Evolutionary conservation across 2,113 vertebrate species (phyloP), one percentile per base, ranked within the genome.

Genomic region (Laterallus jamaicensis): DNA sequence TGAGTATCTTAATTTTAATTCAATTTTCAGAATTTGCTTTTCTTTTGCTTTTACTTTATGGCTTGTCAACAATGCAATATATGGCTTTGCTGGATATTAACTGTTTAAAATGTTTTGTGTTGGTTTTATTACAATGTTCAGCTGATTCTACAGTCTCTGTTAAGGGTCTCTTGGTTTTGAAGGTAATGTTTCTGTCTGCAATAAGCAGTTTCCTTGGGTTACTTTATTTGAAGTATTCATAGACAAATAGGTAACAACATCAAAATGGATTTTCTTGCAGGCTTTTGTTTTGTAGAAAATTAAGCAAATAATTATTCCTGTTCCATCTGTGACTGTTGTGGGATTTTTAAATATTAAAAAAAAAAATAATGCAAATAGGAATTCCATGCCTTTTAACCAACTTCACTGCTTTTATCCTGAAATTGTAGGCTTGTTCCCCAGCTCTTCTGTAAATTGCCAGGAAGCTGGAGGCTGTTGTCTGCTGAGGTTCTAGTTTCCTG

Each of bases 381-480:
- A 78, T 83, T 86, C 29, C 1, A 0, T 95, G 56, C 77, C 32
- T 95, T 84, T 88, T 82, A 92, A 92, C 50, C 67, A 80, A 40
- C 83, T 88, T 91, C 35, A 39, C 28, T 81, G 80, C 63, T 92
- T 92, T 71, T 93, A n/a, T 95, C 92, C 29, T 55, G 82, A 94
- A 90, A 94, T 93, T 93, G 88, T 17, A 90, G 47, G 31, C 59
- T 11, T 91, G 42, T 87, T 95, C 62, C 12, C 32, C 20, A 84
- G 37, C 40, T 92, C n/a, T 80, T 74, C 70, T 82, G 11, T 77
- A 88, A 90, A 93, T 74, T 93, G n/a, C 50, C 64, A 67, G 82
- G 82, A 90, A 90, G 78, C 79, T 92, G 70, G 44, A 29, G n/a
- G 17, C 68, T 88, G 39, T 58, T 88, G 39, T 79, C 66, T 85